A percentile compares a stretch with the other conserved stretches of the same genome.
These are phyloP conservation scores for Rhinoderma darwinii DNA, from an alignment of 2,113 vertebrate genomes.

Conservation along the genomic window DNA sequence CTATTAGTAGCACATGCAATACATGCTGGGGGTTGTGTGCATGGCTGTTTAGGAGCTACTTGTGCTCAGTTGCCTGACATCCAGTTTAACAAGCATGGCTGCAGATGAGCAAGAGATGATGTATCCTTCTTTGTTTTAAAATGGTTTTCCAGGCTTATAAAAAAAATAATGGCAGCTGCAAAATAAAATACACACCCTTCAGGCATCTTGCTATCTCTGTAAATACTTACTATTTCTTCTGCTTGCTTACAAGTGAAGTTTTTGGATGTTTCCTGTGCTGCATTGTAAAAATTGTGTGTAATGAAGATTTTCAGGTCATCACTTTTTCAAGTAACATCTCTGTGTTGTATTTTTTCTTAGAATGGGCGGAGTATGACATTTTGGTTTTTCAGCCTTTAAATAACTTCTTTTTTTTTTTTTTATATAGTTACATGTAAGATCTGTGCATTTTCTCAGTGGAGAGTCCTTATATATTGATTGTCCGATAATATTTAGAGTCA, in stretches of 20 bases:
- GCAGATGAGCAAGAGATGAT: not conserved
- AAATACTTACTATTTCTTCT: not conserved
- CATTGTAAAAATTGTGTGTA: not conserved
- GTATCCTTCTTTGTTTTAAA: not conserved
- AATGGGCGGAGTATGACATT: not conserved
- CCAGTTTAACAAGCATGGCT: not conserved
- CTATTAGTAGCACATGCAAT: not conserved
- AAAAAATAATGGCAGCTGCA: not conserved
- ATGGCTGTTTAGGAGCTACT: not conserved
- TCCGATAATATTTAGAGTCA: no score
- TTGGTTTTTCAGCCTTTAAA: not conserved
- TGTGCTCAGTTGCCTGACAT: not conserved
- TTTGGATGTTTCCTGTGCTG: not conserved
- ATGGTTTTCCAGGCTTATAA: not conserved
- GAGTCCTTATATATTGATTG: not conserved
- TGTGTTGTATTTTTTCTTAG: not conserved
- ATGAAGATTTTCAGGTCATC: not conserved
- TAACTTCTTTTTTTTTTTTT: not conserved
- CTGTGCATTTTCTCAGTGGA: not conserved
- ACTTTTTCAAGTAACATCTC: not conserved
- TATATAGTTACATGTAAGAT: not conserved
- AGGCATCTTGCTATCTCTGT: not conserved
- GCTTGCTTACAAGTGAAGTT: not conserved
- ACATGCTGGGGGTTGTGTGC: not conserved
- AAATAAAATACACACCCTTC: not conserved